These are phyloP conservation scores for Popillia japonica DNA, from an alignment of 1,140 invertebrate species.

Conservation along the genomic window DNA sequence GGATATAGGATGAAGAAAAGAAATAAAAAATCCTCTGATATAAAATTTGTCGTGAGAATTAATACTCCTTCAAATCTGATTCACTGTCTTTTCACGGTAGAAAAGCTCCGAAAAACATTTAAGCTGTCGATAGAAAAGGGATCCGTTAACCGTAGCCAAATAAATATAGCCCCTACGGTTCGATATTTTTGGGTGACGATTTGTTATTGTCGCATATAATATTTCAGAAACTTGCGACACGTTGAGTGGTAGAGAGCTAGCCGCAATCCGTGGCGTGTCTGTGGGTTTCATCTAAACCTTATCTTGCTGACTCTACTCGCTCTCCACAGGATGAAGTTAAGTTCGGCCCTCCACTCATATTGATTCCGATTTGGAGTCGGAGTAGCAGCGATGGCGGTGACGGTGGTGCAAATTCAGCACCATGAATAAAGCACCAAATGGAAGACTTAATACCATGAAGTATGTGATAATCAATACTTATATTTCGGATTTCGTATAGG, in stretches of 20 bases:
- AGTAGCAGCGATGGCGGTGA: slow-evolving; percentile 11
- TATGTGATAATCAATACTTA: slow-evolving; percentile 32
- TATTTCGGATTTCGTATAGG: slow-evolving; percentile 13
- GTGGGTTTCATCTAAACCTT: slow-evolving; percentile 27
- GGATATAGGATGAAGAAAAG: neutral
- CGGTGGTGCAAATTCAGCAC: slow-evolving; percentile 29
- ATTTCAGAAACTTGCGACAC: slow-evolving; percentile 30
- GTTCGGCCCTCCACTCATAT: slow-evolving; percentile 26
- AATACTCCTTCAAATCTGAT: slow-evolving; percentile 6
- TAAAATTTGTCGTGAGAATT: slow-evolving; percentile 24
- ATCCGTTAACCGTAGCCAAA: slow-evolving; percentile 19
- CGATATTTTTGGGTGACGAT: slow-evolving; percentile 30
- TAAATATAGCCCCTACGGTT: slow-evolving; percentile 19
- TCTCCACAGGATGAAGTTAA: neutral
- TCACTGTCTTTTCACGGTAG: slow-evolving; percentile 26
- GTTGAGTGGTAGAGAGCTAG: slow-evolving; percentile 16
- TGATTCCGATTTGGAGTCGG: slow-evolving; percentile 27
- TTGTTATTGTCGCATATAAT: slow-evolving; percentile 34
- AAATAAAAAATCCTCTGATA: slow-evolving; percentile 16
- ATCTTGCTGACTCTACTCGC: slow-evolving; percentile 27
- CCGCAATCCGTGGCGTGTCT: slow-evolving; percentile 23
- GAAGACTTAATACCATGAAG: slow-evolving; percentile 35
- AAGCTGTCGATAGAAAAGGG: slow-evolving; percentile 10
- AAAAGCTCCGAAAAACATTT: neutral
- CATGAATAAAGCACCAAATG: slow-evolving; percentile 21